Percentiles rank a stretch among this genome's conserved stretches.
These are phyloP conservation scores for Zaprionus kolodkinae DNA, from an alignment of 1,140 invertebrate genomes.

Conservation along the genomic window DNA sequence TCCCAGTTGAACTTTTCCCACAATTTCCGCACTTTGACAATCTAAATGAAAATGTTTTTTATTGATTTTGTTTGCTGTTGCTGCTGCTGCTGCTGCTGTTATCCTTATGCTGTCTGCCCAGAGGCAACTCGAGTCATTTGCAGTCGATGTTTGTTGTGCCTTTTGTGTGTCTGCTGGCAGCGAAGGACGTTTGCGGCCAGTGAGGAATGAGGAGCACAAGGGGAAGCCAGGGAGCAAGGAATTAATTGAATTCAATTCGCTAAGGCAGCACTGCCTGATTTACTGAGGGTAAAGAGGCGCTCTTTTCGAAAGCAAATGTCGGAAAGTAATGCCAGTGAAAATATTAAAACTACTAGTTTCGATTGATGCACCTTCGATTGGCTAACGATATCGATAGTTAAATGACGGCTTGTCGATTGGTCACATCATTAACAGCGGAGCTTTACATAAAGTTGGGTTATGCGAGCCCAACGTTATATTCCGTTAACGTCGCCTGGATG, in stretches of 20 bases:
- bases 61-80: conserved; percentile 42
- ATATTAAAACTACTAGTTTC: background rate
- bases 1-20: background rate
- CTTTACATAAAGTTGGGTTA: background rate
- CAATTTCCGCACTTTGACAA: conserved; percentile 11
- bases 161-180: conserved; percentile 22
- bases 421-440: background rate
- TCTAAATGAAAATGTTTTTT: conserved; percentile 51
- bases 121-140: conserved; percentile 61
- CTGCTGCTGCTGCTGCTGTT: conserved; percentile 41
- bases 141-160: conserved; percentile 39
- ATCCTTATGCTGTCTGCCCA: conserved; percentile 44
- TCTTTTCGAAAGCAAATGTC: background rate
- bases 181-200: conserved; percentile 27
- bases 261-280: background rate
- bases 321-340: background rate
- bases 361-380: background rate
- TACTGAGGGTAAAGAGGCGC: conserved; percentile 1
- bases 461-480: no score
- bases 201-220: conserved; percentile 16
- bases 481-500: no score
- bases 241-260: conserved; percentile 39
- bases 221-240: conserved; percentile 22
- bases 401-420: background rate
- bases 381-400: background rate